These are phyloP conservation scores for Drosophila tani DNA, from an alignment of 1,140 invertebrate species.

Conservation along the genomic window DNA sequence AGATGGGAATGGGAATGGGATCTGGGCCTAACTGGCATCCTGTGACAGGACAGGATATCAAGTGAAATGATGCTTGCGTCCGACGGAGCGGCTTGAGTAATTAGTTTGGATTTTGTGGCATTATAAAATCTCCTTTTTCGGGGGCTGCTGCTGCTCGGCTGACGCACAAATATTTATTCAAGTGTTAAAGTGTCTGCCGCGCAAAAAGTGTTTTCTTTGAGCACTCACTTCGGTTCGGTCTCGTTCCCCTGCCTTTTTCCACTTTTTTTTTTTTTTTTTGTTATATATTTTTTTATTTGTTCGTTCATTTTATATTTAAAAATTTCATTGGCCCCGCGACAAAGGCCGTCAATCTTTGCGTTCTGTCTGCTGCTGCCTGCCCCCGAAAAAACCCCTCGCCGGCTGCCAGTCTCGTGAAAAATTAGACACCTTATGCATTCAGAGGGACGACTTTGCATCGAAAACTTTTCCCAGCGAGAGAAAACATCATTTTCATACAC, in stretches of 20 bases:
- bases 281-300: constrained; percentile 30
- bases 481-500: constrained; percentile 83
- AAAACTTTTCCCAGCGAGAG: constrained; percentile 44
- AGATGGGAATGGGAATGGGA: constrained; percentile 8
- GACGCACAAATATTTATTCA: constrained; percentile 84
- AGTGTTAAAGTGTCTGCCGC: constrained; percentile 83
- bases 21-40: constrained; percentile 65
- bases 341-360: constrained; percentile 70
- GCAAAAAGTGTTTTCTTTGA: constrained; percentile 71
- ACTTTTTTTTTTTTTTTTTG: constrained; percentile 8
- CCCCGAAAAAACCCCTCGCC: constrained; percentile 1
- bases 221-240: constrained; percentile 19
- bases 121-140: constrained; percentile 78
- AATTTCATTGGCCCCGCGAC: constrained; percentile 76
- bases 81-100: constrained; percentile 76
- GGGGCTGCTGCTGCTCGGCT: constrained; percentile 37
- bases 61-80: constrained; percentile 82
- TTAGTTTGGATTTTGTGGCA: constrained; percentile 84
- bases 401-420: constrained; percentile 71
- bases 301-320: constrained; percentile 61
- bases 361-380: constrained; percentile 20
- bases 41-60: constrained; percentile 79
- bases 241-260: constrained; percentile 29
- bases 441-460: constrained; percentile 36
- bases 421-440: constrained; percentile 83